Conservation (phyloP, 2,113 vertebrate genomes). For the Chionomys nivalis region DNA sequence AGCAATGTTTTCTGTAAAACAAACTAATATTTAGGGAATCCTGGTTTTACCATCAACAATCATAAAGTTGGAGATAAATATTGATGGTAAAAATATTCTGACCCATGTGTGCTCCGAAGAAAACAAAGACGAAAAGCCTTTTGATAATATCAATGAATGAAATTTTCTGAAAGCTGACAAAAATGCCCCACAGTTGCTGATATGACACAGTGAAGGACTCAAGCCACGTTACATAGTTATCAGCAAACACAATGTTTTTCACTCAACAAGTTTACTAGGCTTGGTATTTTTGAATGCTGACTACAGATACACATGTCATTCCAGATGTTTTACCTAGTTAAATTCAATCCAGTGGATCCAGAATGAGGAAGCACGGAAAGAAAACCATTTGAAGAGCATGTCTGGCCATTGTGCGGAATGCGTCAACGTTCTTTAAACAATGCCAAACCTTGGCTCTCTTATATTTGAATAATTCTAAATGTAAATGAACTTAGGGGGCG, state of each 20-base stretch:
- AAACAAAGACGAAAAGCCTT: not conserved
- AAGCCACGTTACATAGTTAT: not conserved
- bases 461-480: not conserved
- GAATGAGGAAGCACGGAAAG: constrained; percentile 34
- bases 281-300: not conserved
- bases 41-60: constrained; percentile 31
- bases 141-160: not conserved
- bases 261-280: constrained; percentile 21
- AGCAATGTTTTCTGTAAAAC: constrained; percentile 2
- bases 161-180: constrained; percentile 20
- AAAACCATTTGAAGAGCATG: constrained; percentile 35
- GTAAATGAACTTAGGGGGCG: not conserved
- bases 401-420: not conserved
- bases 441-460: not conserved
- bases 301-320: not conserved
- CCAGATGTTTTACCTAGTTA: constrained; percentile 36
- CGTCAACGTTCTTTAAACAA: constrained; percentile 31
- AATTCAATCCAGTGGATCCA: not conserved
- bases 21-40: constrained; percentile 42
- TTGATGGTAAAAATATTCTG: constrained; percentile 22
- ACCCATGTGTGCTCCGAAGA: not conserved
- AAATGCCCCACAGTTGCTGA: not conserved
- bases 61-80: constrained; percentile 39
- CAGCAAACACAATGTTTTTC: not conserved
- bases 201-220: not conserved